Conservation (phyloP, 1,140 invertebrate species). For the Solenopsis invicta region DNA sequence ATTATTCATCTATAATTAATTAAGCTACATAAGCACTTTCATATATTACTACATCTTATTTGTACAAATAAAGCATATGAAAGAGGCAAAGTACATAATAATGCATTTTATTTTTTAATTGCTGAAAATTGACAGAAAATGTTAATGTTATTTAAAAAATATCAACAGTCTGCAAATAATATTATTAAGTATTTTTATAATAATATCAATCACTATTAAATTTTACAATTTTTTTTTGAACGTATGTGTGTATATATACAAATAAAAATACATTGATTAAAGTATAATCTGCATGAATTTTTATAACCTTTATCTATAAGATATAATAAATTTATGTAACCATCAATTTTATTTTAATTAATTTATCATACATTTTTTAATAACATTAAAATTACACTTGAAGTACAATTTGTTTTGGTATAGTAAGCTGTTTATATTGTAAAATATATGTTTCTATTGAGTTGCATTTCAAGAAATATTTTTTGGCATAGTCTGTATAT, state of each 20-base stretch:
- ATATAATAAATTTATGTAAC: neutral
- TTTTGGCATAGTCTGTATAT: too few species aligned
- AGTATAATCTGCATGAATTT: neutral
- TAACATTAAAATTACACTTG: neutral
- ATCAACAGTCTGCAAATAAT: too few species aligned
- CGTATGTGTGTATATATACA: neutral
- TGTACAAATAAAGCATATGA: neutral
- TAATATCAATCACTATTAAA: neutral
- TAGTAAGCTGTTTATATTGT: neutral
- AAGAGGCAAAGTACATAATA: too few species aligned
- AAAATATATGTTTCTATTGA: neutral
- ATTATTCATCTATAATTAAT: neutral
- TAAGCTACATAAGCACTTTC: neutral
- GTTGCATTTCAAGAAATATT: neutral
- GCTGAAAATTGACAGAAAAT: too few species aligned
- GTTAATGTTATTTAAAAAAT: too few species aligned
- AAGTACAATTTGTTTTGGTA: neutral
- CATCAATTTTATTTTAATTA: neutral
- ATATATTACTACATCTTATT: neutral
- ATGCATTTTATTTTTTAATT: too few species aligned
- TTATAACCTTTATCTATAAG: neutral
- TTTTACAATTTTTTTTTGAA: neutral
- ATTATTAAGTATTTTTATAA: neutral
- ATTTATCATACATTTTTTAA: neutral
- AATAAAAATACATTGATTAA: neutral